Evolutionary conservation across 2,888 invertebrate genomes (phyloP), one percentile per base, ranked within the genome.

Genomic region (Mechanitis mazaeus): DNA sequence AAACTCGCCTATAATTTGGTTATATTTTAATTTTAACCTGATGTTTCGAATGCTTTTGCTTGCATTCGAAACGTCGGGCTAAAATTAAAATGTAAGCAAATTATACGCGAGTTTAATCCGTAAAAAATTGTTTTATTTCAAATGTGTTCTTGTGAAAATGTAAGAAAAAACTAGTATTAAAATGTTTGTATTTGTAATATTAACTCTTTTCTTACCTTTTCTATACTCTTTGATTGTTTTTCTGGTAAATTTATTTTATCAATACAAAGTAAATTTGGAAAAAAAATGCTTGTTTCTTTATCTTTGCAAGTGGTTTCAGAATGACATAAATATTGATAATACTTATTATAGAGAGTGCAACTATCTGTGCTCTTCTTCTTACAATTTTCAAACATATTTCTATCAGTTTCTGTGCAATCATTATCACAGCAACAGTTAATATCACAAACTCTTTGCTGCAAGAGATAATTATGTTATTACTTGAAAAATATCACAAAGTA

Each of bases 401-500:
- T 86, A 71, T 95, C 93, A 58, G 85, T 83, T 35, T 85, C 80
- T 9, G 91, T 84, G 75, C 96, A 97, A 71, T 96, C 95, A 55
- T 73, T 75, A 79, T 97, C 96, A 80, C 97, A 97, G 76, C 96
- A 96, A 76, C 96, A 97, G 79, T 95, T 94, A 59, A 95, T 91
- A 81, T 97, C 95, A 83, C 97, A 97, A 46, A 88, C 84, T 70
- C 89, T 84, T 56, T 83, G 81, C 94, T 94, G 79, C 6, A 83
- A 83, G 66, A 55, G 63, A 66, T 46, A 67, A 60, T 42, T 58
- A 45, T n/a, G 9, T 12, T 3, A 6, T 55, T 1, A 59, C 20
- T 20, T 33, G 28, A 7, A 0, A 54, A 20, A 55, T 33, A 47
- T 28, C 2, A 55, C 33, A 55, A n/a, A 56, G 2, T 12, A 1